A percentile compares a stretch with the other conserved stretches of the same genome.
These are phyloP conservation scores for Falcaria lacertinaria DNA, from an alignment of 2,888 invertebrate genomes.

Conservation along the genomic window DNA sequence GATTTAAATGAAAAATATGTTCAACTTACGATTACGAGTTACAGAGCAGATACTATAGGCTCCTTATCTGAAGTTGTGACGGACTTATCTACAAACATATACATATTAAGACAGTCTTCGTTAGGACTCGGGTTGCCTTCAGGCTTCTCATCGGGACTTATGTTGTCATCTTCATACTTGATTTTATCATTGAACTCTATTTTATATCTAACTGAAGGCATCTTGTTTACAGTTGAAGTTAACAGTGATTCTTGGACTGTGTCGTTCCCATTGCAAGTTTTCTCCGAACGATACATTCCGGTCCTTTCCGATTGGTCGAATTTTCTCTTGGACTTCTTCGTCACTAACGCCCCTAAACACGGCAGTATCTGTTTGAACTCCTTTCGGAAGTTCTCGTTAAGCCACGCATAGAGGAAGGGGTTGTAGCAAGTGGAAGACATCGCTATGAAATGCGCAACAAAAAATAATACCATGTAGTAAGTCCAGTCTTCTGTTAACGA, in stretches of 20 bases:
- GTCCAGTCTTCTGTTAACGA: constrained; percentile 82
- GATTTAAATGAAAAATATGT: too few relatives aligned
- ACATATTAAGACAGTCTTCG: constrained; percentile 73
- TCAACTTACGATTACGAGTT: constrained; percentile 51
- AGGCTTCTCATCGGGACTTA: constrained; percentile 71
- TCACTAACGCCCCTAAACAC: constrained; percentile 76
- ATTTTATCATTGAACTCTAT: constrained; percentile 62
- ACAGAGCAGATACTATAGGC: constrained; percentile 69
- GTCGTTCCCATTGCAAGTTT: constrained; percentile 72
- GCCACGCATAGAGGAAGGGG: constrained; percentile 96
- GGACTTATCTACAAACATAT: constrained; percentile 72
- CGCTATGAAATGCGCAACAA: constrained; percentile 90
- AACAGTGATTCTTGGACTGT: constrained; percentile 70
- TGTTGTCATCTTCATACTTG: constrained; percentile 54
- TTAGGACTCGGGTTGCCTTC: constrained; percentile 62
- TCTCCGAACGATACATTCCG: constrained; percentile 68
- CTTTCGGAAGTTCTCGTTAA: constrained; percentile 96
- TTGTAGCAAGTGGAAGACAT: constrained; percentile 98
- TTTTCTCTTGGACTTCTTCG: constrained; percentile 59
- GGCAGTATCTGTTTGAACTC: constrained; percentile 90
- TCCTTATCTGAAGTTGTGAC: constrained; percentile 64
- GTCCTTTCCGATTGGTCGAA: constrained; percentile 67
- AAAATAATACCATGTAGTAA: constrained; percentile 88
- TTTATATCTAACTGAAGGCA: constrained; percentile 68
- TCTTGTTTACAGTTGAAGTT: constrained; percentile 64